phyloP scores from a whole-genome alignment of 2,888 invertebrate genomes.

The Spatulosminthurus flaviceps region DNA sequence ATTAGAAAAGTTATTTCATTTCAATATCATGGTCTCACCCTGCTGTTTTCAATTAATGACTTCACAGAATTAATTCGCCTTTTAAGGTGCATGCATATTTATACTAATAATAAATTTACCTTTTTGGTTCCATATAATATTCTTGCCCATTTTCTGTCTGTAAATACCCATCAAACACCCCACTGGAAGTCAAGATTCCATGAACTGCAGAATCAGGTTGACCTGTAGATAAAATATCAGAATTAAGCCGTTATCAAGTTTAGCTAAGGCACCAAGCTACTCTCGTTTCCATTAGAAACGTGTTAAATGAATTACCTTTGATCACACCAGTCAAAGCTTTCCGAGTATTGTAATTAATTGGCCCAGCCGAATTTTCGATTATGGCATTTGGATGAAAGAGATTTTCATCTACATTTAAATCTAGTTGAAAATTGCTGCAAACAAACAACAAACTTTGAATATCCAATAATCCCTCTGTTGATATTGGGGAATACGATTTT shows the following conservation, averaged over 20 bases:
- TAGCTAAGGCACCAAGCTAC: too few species aligned
- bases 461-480: too few species aligned
- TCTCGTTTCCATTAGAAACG: too few species aligned
- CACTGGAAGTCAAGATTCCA: constrained; percentile 85
- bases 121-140: constrained; percentile 84
- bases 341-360: constrained; percentile 76
- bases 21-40: too few species aligned
- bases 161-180: constrained; percentile 89
- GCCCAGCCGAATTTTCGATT: constrained; percentile 76
- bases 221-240: constrained; percentile 74
- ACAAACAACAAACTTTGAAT: neutral
- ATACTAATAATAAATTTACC: constrained; percentile 69
- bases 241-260: too few species aligned
- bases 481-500: too few species aligned
- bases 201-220: constrained; percentile 83
- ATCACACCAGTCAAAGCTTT: constrained; percentile 80
- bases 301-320: constrained; percentile 72
- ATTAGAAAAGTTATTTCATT: too few species aligned
- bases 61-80: too few species aligned
- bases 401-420: constrained; percentile 76
- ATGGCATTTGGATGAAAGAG: constrained; percentile 80
- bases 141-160: constrained; percentile 77
- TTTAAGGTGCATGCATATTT: neutral
- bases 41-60: too few species aligned
- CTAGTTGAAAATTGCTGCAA: constrained; percentile 79